A percentile compares a stretch with the other conserved stretches of the same genome.
Evolutionary conservation across 2,113 vertebrate species (phyloP).

Genomic region (Chaetura pelagica): DNA sequence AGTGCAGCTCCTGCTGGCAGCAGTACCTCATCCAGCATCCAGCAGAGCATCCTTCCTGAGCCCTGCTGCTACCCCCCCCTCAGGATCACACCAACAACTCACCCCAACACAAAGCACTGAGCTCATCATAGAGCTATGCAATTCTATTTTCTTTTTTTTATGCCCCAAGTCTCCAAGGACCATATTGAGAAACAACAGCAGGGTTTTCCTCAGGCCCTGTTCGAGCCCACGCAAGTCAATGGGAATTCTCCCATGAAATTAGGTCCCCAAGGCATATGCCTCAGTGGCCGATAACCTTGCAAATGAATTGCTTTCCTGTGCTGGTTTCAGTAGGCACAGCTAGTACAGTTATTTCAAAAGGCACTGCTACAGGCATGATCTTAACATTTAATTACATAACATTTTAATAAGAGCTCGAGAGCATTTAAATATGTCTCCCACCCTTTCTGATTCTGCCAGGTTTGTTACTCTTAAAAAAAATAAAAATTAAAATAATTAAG

Average conservation of each 20-base stretch:
- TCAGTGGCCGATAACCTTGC: slow-evolving; percentile 10
- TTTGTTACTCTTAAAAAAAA: slow-evolving; percentile 11
- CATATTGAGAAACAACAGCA: background rate
- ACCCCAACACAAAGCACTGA: background rate
- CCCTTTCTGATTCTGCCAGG: slow-evolving; percentile 17
- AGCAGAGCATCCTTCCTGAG: background rate
- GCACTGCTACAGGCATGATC: slow-evolving; percentile 37
- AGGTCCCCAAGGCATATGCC: background rate
- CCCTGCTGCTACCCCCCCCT: background rate
- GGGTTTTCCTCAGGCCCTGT: background rate
- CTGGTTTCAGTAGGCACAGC: slow-evolving; percentile 1
- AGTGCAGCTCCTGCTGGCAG: background rate
- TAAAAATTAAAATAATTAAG: background rate
- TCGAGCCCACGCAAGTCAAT: background rate
- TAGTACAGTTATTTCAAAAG: slow-evolving; percentile 43
- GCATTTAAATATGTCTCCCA: slow-evolving; percentile 7
- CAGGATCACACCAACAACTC: background rate
- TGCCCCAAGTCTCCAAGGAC: background rate
- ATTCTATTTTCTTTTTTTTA: background rate
- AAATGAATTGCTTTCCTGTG: slow-evolving; percentile 17
- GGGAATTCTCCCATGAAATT: slow-evolving; percentile 37
- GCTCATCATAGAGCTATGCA: background rate
- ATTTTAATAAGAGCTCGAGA: slow-evolving; percentile 33
- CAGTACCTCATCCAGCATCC: background rate
- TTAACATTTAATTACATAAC: slow-evolving; percentile 62